These are phyloP conservation scores for Silurus lanzhouensis DNA, from an alignment of 2,797 vertebrate species.

Conservation along the genomic window DNA sequence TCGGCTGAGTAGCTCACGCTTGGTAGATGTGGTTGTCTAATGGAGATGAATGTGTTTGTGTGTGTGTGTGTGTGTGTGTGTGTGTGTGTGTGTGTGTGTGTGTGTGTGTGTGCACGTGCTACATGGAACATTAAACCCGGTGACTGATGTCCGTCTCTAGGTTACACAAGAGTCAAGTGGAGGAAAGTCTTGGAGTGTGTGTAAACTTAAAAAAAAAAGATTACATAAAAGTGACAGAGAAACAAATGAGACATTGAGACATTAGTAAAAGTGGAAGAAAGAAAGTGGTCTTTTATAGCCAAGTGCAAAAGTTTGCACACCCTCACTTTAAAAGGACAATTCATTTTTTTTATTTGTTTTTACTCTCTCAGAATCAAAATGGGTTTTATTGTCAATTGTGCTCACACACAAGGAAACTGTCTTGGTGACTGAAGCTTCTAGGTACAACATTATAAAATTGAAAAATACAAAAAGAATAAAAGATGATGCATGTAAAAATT, in stretches of 20 bases:
- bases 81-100: too few relatives aligned
- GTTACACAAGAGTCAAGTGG: constrained; percentile 22
- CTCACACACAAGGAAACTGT: too few relatives aligned
- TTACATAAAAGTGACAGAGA: background rate
- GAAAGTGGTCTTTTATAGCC: background rate
- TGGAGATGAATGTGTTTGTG: constrained; percentile 29
- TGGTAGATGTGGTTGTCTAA: constrained; percentile 38
- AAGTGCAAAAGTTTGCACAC: background rate
- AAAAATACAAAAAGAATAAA: too few relatives aligned
- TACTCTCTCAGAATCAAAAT: too few relatives aligned
- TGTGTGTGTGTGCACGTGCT: too few relatives aligned
- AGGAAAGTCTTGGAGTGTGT: constrained; percentile 12
- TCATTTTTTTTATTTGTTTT: background rate
- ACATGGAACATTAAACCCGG: constrained; percentile 66
- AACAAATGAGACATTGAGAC: background rate
- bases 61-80: background rate
- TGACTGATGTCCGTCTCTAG: constrained; percentile 56
- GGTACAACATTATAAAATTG: too few relatives aligned
- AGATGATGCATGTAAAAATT: too few relatives aligned
- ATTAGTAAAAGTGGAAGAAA: background rate
- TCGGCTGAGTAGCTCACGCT: constrained; percentile 24
- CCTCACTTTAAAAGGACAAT: background rate
- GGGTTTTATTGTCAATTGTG: too few relatives aligned
- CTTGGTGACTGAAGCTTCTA: too few relatives aligned
- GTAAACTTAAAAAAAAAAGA: constrained; percentile 1